Evolutionary conservation across 2,797 vertebrate species (phyloP).

Genomic region (Lepus oiostolus): DNA sequence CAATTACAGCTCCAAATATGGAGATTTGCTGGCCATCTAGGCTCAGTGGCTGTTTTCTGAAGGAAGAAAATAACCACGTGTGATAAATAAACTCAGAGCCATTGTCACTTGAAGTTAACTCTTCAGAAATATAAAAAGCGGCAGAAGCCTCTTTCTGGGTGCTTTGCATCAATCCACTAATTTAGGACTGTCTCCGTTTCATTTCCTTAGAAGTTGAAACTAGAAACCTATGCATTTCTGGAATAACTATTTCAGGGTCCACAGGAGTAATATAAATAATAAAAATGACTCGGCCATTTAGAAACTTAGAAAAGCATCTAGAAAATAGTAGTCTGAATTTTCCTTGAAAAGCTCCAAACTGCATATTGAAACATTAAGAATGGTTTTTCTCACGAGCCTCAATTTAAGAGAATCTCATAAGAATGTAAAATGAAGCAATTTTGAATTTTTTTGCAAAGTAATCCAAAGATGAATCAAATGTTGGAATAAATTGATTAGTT

Average conservation of each 20-base stretch:
- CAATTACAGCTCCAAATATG: neutral
- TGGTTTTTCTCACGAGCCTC: neutral
- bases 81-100: conserved; percentile 1
- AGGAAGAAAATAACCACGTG: conserved; percentile 10
- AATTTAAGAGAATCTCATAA: neutral
- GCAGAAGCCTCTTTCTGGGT: neutral
- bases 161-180: neutral
- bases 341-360: neutral
- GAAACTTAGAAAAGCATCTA: conserved; percentile 51
- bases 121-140: conserved; percentile 14
- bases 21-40: neutral
- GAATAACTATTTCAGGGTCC: neutral
- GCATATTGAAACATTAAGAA: conserved; percentile 12
- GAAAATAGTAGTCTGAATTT: conserved; percentile 15
- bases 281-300: conserved; percentile 31
- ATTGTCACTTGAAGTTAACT: neutral
- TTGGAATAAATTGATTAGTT: neutral
- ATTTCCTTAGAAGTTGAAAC: conserved; percentile 41
- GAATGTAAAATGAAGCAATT: conserved; percentile 9
- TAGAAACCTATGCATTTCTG: conserved; percentile 5
- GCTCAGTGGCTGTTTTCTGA: conserved; percentile 3
- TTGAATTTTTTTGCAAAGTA: conserved; percentile 14
- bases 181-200: neutral
- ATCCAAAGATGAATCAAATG: conserved; percentile 48
- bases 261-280: conserved; percentile 41